Evolutionary conservation across 2,797 vertebrate genomes (phyloP).

Genomic region (Oryzias dopingdopingensis): DNA sequence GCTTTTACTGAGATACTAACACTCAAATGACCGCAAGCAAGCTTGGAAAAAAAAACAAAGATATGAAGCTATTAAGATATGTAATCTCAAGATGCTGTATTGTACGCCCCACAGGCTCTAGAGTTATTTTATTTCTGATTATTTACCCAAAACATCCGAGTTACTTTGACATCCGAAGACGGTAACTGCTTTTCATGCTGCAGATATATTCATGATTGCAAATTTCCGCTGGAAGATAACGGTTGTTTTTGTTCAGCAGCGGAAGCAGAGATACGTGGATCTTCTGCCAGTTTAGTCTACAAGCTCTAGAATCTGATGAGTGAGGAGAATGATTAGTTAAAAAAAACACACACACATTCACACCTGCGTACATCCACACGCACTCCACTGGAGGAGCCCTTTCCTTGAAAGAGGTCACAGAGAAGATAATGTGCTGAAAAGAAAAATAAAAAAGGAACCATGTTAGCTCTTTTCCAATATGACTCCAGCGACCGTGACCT

Average conservation of each 20-base stretch:
- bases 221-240: slow-evolving; percentile 32
- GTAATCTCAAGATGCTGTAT: slow-evolving; percentile 9
- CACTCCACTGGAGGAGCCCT: slow-evolving; percentile 65
- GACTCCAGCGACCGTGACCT: slow-evolving; percentile 33
- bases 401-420: slow-evolving; percentile 50
- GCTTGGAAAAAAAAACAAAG: slow-evolving; percentile 35
- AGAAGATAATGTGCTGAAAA: slow-evolving; percentile 57
- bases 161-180: slow-evolving; percentile 11
- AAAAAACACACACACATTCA: slow-evolving; percentile 17
- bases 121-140: slow-evolving; percentile 32
- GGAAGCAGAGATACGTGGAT: slow-evolving; percentile 37
- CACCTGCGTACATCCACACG: slow-evolving; percentile 38
- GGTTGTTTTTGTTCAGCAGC: slow-evolving; percentile 30
- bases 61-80: slow-evolving; percentile 58
- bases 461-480: slow-evolving; percentile 40
- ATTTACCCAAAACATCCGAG: slow-evolving; percentile 15
- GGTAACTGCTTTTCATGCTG: slow-evolving; percentile 10
- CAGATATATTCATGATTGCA: slow-evolving; percentile 23
- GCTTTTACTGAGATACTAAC: slow-evolving; percentile 37
- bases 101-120: slow-evolving; percentile 10
- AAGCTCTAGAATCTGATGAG: slow-evolving; percentile 20
- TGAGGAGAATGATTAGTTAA: slow-evolving; percentile 35
- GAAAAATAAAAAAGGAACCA: slow-evolving; percentile 21
- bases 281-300: slow-evolving; percentile 31
- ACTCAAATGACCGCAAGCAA: slow-evolving; percentile 37